Evolutionary conservation across 2,797 vertebrate genomes (phyloP).

Genomic region (Pangasius sanitwongsei): DNA sequence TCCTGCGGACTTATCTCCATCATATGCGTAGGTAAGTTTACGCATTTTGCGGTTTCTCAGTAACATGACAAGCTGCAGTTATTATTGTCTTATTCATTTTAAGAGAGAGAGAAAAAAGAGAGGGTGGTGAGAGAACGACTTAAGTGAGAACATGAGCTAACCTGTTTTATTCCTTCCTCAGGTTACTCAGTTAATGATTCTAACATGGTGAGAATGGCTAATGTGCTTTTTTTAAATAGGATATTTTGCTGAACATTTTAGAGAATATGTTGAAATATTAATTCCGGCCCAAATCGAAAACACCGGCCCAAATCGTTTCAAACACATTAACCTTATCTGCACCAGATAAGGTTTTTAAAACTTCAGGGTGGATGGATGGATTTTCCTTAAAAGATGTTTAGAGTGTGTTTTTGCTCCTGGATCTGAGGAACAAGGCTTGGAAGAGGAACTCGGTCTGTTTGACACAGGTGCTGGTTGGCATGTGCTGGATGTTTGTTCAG

Average conservation of each 20-base stretch:
- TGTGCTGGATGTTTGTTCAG: constrained; percentile 18
- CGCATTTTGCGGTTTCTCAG: too few species aligned
- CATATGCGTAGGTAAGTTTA: too few species aligned
- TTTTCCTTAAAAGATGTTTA: neutral
- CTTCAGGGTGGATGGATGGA: neutral
- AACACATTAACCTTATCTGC: neutral
- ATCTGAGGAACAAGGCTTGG: constrained; percentile 16
- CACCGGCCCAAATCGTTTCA: neutral
- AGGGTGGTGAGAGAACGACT: neutral
- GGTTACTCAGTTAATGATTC: neutral
- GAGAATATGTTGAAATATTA: neutral
- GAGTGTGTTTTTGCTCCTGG: neutral
- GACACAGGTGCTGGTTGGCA: constrained; percentile 12
- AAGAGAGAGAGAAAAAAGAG: neutral
- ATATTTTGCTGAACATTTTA: neutral
- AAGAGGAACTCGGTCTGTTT: neutral
- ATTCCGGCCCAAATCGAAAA: neutral
- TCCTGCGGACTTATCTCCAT: neutral
- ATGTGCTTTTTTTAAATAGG: neutral
- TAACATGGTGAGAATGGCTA: neutral
- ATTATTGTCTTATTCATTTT: too few species aligned
- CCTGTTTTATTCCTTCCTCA: neutral
- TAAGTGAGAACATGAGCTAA: neutral
- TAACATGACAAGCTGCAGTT: too few species aligned
- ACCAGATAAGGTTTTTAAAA: neutral